Conservation (phyloP, 2,113 vertebrate species). For the Picathartes gymnocephalus region DNA sequence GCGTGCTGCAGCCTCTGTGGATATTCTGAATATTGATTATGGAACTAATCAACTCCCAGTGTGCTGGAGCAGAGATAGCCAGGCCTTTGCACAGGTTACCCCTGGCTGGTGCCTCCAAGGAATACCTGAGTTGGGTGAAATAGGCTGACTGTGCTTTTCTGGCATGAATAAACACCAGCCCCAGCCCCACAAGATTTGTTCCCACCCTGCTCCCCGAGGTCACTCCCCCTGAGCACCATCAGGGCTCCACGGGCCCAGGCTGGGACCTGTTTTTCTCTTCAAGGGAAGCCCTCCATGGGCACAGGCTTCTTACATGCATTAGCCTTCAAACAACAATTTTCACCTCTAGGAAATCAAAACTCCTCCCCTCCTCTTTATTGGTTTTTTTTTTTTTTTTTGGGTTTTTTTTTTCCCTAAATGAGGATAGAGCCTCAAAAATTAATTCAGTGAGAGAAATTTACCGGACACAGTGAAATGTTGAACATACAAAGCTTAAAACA, state of each 20-base stretch:
- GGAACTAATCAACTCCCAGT: not conserved
- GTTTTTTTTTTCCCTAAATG: not conserved
- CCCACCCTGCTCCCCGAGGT: not conserved
- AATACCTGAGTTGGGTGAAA: not conserved
- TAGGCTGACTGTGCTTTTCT: fast-evolving
- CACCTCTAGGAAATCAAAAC: not conserved
- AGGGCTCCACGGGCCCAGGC: not conserved
- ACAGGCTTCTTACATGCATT: not conserved
- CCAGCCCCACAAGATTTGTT: not conserved
- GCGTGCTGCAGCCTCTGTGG: not conserved
- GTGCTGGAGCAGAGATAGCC: not conserved
- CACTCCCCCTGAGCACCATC: not conserved
- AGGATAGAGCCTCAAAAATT: not conserved
- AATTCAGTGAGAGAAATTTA: not conserved
- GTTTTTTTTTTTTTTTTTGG: too few relatives aligned
- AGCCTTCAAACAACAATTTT: not conserved
- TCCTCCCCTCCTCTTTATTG: too few relatives aligned
- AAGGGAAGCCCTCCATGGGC: not conserved
- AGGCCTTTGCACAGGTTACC: not conserved
- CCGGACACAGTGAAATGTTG: not conserved
- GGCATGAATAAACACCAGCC: not conserved
- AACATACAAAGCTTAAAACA: not conserved
- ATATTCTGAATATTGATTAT: not conserved
- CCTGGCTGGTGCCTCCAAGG: not conserved
- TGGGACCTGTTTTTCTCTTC: not conserved